Percentiles rank a stretch among this genome's conserved stretches.
These are phyloP conservation scores for Entomobrya multifasciata DNA, from an alignment of 2,888 invertebrate species.

Conservation along the genomic window DNA sequence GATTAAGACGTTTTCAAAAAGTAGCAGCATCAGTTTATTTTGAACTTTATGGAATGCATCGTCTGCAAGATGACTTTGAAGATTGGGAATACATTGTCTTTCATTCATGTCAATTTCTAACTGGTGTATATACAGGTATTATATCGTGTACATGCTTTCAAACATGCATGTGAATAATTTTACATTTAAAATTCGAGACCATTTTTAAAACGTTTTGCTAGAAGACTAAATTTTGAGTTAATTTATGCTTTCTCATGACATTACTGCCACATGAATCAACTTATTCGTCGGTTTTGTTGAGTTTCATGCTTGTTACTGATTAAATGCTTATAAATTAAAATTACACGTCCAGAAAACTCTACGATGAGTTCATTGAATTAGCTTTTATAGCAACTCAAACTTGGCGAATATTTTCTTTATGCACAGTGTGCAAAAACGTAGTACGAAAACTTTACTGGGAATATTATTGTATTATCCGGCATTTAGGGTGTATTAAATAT, in stretches of 20 bases:
- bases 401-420: too few species aligned
- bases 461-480: neutral
- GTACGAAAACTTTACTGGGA: neutral
- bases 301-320: neutral
- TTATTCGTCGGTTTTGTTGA: too few species aligned
- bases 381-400: neutral
- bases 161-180: neutral
- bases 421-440: too few species aligned
- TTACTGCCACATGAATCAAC: neutral
- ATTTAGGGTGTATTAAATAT: neutral
- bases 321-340: too few species aligned
- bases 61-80: too few species aligned
- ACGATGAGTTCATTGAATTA: neutral
- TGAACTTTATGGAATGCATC: too few species aligned
- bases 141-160: neutral
- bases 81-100: too few species aligned
- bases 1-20: too few species aligned
- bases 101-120: too few species aligned
- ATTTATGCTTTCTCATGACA: constrained; percentile 33
- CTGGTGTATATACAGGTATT: too few species aligned
- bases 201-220: neutral
- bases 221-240: neutral
- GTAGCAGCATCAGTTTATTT: neutral
- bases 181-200: neutral
- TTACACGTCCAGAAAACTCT: too few species aligned